These are phyloP conservation scores for Tauraco hartlaubi DNA, from an alignment of 2,797 vertebrate genomes.

Conservation along the genomic window DNA sequence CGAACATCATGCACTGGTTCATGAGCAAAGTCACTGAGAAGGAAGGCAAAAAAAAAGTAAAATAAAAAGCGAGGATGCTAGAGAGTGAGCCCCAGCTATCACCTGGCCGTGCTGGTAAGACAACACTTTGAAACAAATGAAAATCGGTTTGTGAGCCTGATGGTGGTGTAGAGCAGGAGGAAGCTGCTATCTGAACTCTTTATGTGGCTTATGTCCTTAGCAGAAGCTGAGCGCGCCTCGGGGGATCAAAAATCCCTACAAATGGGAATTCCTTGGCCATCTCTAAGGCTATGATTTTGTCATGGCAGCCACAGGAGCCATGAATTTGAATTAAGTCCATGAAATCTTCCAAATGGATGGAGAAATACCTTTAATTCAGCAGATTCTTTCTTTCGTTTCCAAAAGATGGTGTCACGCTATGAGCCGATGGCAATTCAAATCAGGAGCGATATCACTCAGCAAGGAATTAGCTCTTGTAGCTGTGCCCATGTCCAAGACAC, in stretches of 20 bases:
- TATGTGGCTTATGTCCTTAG: not conserved
- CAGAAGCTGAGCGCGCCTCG: not conserved
- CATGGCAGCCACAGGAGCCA: constrained; percentile 9
- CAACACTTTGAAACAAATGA: not conserved
- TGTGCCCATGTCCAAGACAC: not conserved
- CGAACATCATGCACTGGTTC: not conserved
- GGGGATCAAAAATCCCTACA: constrained; percentile 44
- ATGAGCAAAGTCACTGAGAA: not conserved
- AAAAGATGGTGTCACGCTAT: not conserved
- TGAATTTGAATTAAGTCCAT: constrained; percentile 22
- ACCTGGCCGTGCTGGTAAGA: fast-evolving
- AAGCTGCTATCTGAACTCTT: not conserved
- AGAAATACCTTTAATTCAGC: constrained; percentile 32
- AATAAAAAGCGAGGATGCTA: not conserved
- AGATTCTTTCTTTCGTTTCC: not conserved
- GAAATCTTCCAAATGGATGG: constrained; percentile 52
- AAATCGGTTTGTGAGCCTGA: not conserved
- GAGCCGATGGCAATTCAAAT: constrained; percentile 9
- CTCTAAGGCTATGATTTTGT: constrained; percentile 10
- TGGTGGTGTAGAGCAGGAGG: not conserved
- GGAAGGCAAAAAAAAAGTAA: not conserved
- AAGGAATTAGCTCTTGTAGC: not conserved
- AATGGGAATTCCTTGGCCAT: constrained; percentile 45
- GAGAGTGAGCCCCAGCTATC: not conserved
- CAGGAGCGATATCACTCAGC: constrained; percentile 28